Evolutionary conservation across 2,797 vertebrate genomes (phyloP).

Genomic region (Bradypodion pumilum): DNA sequence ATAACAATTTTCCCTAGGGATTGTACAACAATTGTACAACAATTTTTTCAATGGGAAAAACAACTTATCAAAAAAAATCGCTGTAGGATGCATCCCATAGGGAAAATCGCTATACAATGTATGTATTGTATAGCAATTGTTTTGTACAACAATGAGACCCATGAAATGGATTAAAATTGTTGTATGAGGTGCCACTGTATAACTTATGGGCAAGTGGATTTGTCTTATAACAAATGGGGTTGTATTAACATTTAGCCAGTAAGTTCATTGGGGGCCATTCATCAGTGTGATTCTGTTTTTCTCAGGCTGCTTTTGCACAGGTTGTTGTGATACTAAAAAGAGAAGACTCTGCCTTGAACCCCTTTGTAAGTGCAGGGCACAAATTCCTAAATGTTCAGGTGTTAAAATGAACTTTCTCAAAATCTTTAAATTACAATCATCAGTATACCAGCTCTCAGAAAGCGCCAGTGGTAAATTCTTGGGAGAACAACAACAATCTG

Average conservation of each 20-base stretch:
- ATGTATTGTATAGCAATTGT: too few relatives aligned
- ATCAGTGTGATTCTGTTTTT: neutral
- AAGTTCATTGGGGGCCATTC: neutral
- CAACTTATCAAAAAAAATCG: too few relatives aligned
- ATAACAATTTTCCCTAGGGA: too few relatives aligned
- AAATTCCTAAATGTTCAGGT: neutral
- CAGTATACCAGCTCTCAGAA: neutral
- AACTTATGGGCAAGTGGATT: neutral
- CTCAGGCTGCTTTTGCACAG: neutral
- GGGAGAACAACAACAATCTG: too few relatives aligned
- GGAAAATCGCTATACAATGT: too few relatives aligned
- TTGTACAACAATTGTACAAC: too few relatives aligned
- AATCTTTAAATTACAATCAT: neutral
- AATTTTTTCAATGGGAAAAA: too few relatives aligned
- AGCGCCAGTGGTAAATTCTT: neutral
- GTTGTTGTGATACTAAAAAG: neutral
- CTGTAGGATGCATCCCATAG: too few relatives aligned
- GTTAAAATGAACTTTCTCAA: neutral
- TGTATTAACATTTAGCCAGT: neutral
- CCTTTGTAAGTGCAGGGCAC: neutral
- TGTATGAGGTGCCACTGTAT: too few relatives aligned
- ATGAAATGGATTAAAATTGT: too few relatives aligned
- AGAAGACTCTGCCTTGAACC: neutral
- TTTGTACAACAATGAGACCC: too few relatives aligned
- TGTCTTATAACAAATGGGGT: neutral